phyloP scores from a whole-genome alignment of 2,797 vertebrate species.

The Buphagus erythrorhynchus region DNA sequence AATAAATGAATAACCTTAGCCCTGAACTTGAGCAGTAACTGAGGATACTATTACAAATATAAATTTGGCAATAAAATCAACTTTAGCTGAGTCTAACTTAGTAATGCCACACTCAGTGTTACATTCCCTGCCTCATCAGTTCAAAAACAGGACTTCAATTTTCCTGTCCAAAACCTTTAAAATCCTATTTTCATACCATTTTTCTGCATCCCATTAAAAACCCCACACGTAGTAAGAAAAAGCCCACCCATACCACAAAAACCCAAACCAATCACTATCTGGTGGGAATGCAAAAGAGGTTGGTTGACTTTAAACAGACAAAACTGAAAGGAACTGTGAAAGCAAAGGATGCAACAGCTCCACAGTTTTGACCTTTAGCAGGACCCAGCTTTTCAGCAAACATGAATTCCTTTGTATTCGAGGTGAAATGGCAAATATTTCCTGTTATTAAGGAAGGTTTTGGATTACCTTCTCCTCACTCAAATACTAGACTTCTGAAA shows the following conservation, averaged over 20 bases:
- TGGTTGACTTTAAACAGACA: neutral
- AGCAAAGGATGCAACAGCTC: slow-evolving; percentile 26
- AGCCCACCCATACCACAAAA: neutral
- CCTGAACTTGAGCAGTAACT: neutral
- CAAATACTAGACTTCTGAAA: slow-evolving; percentile 40
- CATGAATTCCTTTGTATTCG: slow-evolving; percentile 42
- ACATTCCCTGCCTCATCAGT: neutral
- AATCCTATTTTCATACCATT: neutral
- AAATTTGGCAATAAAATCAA: neutral
- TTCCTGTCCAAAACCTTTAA: neutral
- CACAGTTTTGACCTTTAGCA: slow-evolving; percentile 46
- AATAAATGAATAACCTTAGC: neutral
- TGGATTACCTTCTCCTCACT: slow-evolving; percentile 44
- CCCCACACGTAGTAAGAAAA: neutral
- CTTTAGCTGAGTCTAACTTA: neutral
- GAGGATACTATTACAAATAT: neutral
- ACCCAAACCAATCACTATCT: neutral
- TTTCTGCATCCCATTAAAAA: neutral
- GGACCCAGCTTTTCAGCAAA: slow-evolving; percentile 32
- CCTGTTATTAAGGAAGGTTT: slow-evolving; percentile 59
- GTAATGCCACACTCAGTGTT: neutral
- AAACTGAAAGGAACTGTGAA: slow-evolving; percentile 34
- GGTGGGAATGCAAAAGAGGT: neutral
- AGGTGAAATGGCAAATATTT: slow-evolving; percentile 61
- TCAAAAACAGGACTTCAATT: neutral